These are phyloP conservation scores for Lasioglossum malachurum DNA, from an alignment of 2,888 invertebrate species.

Conservation along the genomic window DNA sequence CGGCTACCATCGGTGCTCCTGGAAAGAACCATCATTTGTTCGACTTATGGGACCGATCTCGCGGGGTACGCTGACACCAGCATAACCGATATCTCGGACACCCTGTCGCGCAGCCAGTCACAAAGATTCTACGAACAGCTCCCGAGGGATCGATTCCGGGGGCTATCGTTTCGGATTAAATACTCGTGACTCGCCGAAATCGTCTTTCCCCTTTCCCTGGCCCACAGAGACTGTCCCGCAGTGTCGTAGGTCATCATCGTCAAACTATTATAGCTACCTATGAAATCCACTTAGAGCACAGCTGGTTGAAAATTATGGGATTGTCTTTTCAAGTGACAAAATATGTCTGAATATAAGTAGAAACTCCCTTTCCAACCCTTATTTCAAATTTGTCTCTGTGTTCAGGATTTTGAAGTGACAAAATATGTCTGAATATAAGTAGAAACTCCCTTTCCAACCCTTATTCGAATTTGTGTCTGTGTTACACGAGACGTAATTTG, in stretches of 20 bases:
- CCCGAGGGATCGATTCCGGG: constrained; percentile 46
- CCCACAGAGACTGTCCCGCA: neutral
- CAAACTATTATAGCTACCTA: neutral
- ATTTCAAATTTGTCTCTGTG: neutral
- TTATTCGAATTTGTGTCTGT: too few relatives aligned
- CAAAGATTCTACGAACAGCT: constrained; percentile 40
- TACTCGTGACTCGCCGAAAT: constrained; percentile 53
- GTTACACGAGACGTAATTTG: too few relatives aligned
- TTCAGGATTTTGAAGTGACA: too few relatives aligned
- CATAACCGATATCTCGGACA: constrained; percentile 54
- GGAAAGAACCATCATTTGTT: constrained; percentile 65
- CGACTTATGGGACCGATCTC: constrained; percentile 53
- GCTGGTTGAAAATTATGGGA: neutral
- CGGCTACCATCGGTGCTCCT: constrained; percentile 66
- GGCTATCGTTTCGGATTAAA: constrained; percentile 38
- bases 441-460: too few relatives aligned
- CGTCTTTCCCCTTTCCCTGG: neutral
- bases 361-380: neutral
- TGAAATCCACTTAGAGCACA: neutral
- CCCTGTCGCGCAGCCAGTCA: constrained; percentile 52
- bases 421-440: neutral
- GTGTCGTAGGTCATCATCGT: neutral
- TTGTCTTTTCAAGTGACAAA: neutral
- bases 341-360: neutral
- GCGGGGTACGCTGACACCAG: constrained; percentile 62